Evolutionary conservation across 2,888 invertebrate genomes (phyloP), one percentile per base, ranked within the genome.

Genomic region (Cephus pygmeus): DNA sequence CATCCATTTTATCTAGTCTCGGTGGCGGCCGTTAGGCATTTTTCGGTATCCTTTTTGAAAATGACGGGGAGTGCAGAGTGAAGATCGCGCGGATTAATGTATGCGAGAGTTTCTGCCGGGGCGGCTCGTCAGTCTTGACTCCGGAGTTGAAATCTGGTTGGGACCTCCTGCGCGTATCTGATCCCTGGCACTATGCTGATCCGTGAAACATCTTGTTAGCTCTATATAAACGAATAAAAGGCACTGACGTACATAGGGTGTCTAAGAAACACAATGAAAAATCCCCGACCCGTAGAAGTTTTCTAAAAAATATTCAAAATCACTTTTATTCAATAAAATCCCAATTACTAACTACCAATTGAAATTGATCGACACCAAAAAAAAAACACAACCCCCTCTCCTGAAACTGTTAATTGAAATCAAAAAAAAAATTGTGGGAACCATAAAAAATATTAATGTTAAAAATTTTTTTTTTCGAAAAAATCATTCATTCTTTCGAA

Each of bases 171-270:
- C 88, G 88, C 86, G 85, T 87, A 86, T 88, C 86, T 84, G 86
- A 90, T 89, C 87, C 83, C 85, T 81, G 87, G 84, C 87, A 85
- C 87, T 86, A 88, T 82, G 87, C 81, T 87, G 89, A 90, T 89
- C 88, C 89, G 88, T 89, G 88, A 90, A 89, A 90, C 88, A 88
- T 89, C 90, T 89, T 88, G 89, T 90, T 90, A 90, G 87, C 87
- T 87, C 84, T 80, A 82, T 84, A 82, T 82, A 86, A 85, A 86
- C 82, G 86, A 84, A 85, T 83, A 81, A 85, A 85, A 81, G 73
- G 80, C 78, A 79, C 73, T 73, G 73, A 12, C 11, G 12, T 71
- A 71, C 23, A 56, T 23, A 33, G 71, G 71, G 71, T 71, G 71
- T 71, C 33, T 33, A 23, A 71, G 30, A 71, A n/a, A 9, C 30